Evolutionary conservation across 2,113 vertebrate species (phyloP), one percentile per base, ranked within the genome.

Genomic region (Labeo catla): DNA sequence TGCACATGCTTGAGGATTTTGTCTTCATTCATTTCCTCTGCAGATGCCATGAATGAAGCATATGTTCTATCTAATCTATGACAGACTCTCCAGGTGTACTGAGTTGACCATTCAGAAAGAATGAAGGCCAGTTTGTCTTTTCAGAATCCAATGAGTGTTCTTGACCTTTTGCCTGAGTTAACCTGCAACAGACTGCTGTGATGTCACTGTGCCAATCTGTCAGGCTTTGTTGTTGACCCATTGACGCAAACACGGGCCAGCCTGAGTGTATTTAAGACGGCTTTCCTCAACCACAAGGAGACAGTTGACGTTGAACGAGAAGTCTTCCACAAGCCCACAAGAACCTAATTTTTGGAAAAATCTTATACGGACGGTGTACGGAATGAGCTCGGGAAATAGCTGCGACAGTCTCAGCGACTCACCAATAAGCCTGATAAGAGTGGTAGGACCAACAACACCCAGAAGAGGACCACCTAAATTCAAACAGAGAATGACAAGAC

Each of bases 401-500:
- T 77, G 23, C 5, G 39, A 21, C 83, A 74, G 73, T 21, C 19
- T 65, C 76, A 72, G 65, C 54, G 77, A 82, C 49, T 94, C 95
- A 76, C 52, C 95, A 39, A 94, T 92, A 23, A 92, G 94, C 0
- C 94, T 92, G 87, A 96, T 95, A 0, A 91, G 93, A 83, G 94
- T 95, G 86, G 91, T 95, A 85, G 91, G 61, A 0, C 96, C 96
- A 0, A 93, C 93, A 81, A 95, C 95, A 12, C 95, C 95, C 49
- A 91, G 94, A 36, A 95, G 95, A 86, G 96, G 95, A 63, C 96
- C 96, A 9, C 93, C 93, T 45, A 95, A 95, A 72, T 96, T 96
- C 91, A 96, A 96, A 77, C 95, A 96, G 88, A 91, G 95, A 83
- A 94, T 94, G 85, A 95, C 95, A n/a, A 92, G 95, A 45, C 95